Conservation (phyloP, 92 coral and sea anemone species). For the Zoanthus gigantus region DNA sequence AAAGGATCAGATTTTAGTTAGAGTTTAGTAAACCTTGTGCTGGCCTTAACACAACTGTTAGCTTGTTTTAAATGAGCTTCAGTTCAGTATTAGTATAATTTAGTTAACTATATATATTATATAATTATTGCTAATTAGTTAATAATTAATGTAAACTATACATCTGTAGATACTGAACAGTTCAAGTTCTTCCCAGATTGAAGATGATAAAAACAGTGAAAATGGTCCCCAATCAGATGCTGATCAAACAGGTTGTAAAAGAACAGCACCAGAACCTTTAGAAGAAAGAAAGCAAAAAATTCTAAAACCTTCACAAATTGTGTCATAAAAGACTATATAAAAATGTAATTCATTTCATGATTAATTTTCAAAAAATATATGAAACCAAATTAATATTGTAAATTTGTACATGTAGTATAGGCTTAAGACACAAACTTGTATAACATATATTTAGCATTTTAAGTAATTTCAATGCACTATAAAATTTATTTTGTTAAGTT, state of each 20-base stretch:
- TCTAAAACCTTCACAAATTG: background rate
- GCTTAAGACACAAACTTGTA: too few species aligned
- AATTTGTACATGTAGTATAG: too few species aligned
- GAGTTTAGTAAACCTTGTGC: too few species aligned
- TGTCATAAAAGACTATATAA: background rate
- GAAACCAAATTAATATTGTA: too few species aligned
- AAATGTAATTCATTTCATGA: background rate
- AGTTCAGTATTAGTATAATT: too few species aligned
- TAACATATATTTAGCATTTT: too few species aligned
- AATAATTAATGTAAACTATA: background rate
- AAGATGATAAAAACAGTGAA: conserved; percentile 1
- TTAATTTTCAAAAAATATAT: too few species aligned
- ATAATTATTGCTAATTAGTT: background rate
- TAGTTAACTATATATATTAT: background rate
- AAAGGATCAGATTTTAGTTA: too few species aligned
- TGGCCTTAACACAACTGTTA: too few species aligned
- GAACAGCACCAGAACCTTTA: background rate
- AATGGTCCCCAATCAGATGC: background rate
- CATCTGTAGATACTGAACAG: background rate
- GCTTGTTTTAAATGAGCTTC: too few species aligned
- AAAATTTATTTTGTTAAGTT: too few species aligned
- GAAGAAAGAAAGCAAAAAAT: conserved; percentile 21
- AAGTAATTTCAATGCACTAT: too few species aligned
- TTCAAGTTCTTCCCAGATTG: conserved; percentile 1
- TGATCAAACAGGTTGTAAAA: background rate